Conservation (phyloP, 2,113 vertebrate species). For the Zootoca vivipara region DNA sequence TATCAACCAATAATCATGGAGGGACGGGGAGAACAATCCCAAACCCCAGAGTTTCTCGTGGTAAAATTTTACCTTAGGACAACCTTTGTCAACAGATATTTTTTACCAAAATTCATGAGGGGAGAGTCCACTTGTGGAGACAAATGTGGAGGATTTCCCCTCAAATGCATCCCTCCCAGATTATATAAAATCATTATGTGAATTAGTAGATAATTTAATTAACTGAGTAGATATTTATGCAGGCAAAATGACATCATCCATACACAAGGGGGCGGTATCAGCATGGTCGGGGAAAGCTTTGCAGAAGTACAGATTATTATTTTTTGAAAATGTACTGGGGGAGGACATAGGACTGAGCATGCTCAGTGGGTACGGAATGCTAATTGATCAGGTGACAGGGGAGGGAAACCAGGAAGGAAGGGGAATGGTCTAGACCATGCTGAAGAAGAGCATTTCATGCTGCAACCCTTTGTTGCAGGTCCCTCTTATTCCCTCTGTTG, state of each 20-base stretch:
- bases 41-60: not conserved
- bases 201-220: too few relatives aligned
- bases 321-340: too few relatives aligned
- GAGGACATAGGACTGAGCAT: not conserved
- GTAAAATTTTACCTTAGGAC: not conserved
- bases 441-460: not conserved
- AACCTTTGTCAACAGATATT: not conserved
- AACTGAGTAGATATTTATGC: not conserved
- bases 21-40: not conserved
- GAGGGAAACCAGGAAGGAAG: not conserved
- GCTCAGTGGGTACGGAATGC: not conserved
- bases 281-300: not conserved
- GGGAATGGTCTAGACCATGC: not conserved
- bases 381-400: not conserved
- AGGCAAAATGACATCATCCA: not conserved
- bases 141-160: not conserved
- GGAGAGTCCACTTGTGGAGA: not conserved
- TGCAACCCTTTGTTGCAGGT: not conserved
- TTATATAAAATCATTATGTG: not conserved
- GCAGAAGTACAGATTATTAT: too few relatives aligned
- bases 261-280: not conserved
- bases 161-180: not conserved
- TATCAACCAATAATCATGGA: not conserved
- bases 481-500: too few relatives aligned
- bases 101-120: not conserved